Base-by-base conservation (phyloP, 2,797 vertebrate species). In the Monodelphis domestica region DNA sequence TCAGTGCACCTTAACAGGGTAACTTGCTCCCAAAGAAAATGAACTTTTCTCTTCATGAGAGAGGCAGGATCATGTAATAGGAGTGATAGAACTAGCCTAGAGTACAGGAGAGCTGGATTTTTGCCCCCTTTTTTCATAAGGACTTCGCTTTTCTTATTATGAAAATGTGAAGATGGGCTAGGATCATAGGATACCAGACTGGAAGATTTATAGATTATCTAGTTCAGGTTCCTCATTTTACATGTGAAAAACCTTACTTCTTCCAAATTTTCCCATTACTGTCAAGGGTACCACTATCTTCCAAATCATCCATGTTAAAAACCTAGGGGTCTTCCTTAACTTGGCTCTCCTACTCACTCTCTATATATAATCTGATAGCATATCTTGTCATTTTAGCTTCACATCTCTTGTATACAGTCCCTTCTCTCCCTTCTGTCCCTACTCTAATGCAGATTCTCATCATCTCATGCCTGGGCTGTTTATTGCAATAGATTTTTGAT, bases 1-100 rank as follows among this genome's bases (percentile, higher is more conserved):
- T 96, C 93, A 0, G 5, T 94, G 87, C 92, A 94, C 84, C 97
- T 95, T 96, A 96, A 97, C 89, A 97, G 94, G 95, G 95, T 96
- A 97, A 70, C 38, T 26, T 78, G 12, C 21, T 45, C 2, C 54
- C 29, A 52, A 28, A 21, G 12, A 38, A 88, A 91, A 14, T 45
- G 28, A 70, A 28, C 50, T 91, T 33, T 45, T 54, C 15, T 88
- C 59, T 57, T 12, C 38, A 54, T 21, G 30, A 92, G 29, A n/a
- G 6, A 88, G 6, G 33, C 2, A 5, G 45, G 53, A 4, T n/a
- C 2, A n/a, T 50, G 5, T 4, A 12, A 14, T 33, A 21, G 29
- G 0, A 24, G 53, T 55, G 38, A 45, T 26, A 29, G 11, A 0
- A 4, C 2, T 0, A 2, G 50, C 17, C 54, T 30, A 0, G 0